Evolutionary conservation across 1,140 invertebrate species (phyloP).

Genomic region (Zaprionus nigranus): DNA sequence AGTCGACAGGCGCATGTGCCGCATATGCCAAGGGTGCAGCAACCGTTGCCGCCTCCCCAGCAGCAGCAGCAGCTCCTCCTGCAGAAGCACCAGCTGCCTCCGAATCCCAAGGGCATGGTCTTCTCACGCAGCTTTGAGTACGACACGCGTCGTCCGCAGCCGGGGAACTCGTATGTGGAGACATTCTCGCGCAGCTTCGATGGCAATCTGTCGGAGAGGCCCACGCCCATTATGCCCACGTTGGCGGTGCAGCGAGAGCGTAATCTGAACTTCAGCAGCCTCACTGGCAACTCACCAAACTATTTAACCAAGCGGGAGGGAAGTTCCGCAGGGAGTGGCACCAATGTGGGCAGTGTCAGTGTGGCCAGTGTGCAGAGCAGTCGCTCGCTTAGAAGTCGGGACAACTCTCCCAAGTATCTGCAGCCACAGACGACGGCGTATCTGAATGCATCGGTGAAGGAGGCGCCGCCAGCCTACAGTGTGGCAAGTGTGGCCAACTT

Average conservation of each 20-base stretch:
- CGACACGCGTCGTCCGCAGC: slow-evolving; percentile 69
- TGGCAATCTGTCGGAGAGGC: slow-evolving; percentile 75
- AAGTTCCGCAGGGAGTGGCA: slow-evolving; percentile 20
- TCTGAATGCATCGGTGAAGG: slow-evolving; percentile 76
- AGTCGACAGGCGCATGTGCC: slow-evolving; percentile 45
- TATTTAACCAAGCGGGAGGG: slow-evolving; percentile 79
- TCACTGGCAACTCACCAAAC: slow-evolving; percentile 82
- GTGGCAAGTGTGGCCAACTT: slow-evolving; percentile 33
- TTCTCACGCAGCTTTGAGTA: slow-evolving; percentile 84
- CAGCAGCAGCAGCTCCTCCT: not conserved
- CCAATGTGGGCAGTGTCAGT: slow-evolving; percentile 40
- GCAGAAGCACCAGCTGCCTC: slow-evolving; percentile 15
- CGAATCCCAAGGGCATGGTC: slow-evolving; percentile 78
- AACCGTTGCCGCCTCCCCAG: slow-evolving; percentile 22
- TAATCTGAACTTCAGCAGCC: slow-evolving; percentile 76
- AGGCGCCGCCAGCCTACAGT: slow-evolving; percentile 76
- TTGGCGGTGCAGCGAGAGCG: slow-evolving; percentile 62
- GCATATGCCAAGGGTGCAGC: slow-evolving; percentile 25
- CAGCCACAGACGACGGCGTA: slow-evolving; percentile 76
- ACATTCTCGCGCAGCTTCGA: slow-evolving; percentile 84
- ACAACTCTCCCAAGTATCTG: slow-evolving; percentile 79
- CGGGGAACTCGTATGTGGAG: slow-evolving; percentile 74
- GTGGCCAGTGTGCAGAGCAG: slow-evolving; percentile 32
- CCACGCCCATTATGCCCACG: slow-evolving; percentile 40
- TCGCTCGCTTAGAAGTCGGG: slow-evolving; percentile 72